Base-by-base conservation (phyloP, 2,797 vertebrate genomes). In the Acrossocheilus wenchowensis region DNA sequence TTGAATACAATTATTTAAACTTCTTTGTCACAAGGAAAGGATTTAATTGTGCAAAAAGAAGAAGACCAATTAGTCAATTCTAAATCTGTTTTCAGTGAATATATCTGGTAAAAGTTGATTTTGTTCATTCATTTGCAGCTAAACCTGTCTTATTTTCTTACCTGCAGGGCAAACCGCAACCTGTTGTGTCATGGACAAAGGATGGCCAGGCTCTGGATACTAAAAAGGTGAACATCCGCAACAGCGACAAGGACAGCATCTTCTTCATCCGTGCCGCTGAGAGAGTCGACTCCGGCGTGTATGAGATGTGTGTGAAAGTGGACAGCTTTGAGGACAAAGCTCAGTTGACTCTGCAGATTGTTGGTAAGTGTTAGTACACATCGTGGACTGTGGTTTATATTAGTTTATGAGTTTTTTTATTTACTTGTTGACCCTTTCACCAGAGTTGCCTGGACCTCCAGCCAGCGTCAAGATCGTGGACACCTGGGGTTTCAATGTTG, bases 401-500 rank as follows among this genome's bases (percentile, higher is more conserved):
- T 15, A 6, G 57, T 45, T 30, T 54, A 15, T 11, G 11, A n/a
- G 8, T 17, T 52, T 52, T 52, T 19, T 50, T 30, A 12, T 23
- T 69, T 14, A 43, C 5, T 52, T 21, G 62, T 83, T 72, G 41
- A 43, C 50, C 26, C 78, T 83, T 48, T 52, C 43, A 36, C 43
- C 95, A 99, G 98, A 99, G 93, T 94, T 95, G 64, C 98, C 98
- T 0, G 96, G 96, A 0, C 95, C 97, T 52, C 98, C 98, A 1
- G 91, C 95, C 90, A 96, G 90, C 17, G 74, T 98, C 84, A 96
- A 96, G 92, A 89, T 99, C 9, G 93, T 96, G 85, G 98, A 99
- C 0, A 95, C 96, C 82, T 99, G 98, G 98, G 98, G 97, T 69
- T 99, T 98, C 92, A 99, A 99, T 0, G 97, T 95, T n/a, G 96